Conservation (phyloP, 2,797 vertebrate species). For the Huso huso region DNA sequence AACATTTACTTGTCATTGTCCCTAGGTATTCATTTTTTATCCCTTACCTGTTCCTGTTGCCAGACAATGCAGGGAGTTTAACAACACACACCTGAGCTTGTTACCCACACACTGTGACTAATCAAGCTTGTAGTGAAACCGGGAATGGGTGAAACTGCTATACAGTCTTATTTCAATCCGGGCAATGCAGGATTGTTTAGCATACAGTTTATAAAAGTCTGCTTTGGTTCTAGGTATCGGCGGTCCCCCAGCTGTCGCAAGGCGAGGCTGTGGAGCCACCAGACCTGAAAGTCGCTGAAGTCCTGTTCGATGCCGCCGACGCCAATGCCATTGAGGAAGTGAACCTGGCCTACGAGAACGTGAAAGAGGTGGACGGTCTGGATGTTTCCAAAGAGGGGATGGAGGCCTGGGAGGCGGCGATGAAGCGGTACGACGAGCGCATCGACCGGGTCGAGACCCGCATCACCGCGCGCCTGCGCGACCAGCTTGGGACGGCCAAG, state of each 20-base stretch:
- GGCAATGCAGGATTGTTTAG: not conserved
- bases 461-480: conserved; percentile 90
- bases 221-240: conserved; percentile 67
- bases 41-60: too few species aligned
- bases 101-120: too few species aligned
- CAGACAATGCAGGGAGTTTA: too few species aligned
- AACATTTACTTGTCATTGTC: not conserved
- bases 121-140: too few species aligned
- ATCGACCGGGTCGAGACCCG: conserved; percentile 96
- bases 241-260: conserved; percentile 84
- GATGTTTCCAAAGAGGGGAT: conserved; percentile 97
- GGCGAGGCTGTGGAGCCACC: conserved; percentile 86
- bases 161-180: too few species aligned
- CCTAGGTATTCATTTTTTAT: too few species aligned
- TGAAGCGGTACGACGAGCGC: conserved; percentile 94
- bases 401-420: conserved; percentile 96
- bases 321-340: conserved; percentile 97
- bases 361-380: conserved; percentile 94
- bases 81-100: too few species aligned
- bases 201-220: not conserved
- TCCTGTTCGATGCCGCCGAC: conserved; percentile 92
- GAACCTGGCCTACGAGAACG: conserved; percentile 96
- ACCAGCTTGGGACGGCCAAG: conserved; percentile 95
- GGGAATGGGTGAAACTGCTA: too few species aligned
- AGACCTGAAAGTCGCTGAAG: conserved; percentile 93